These are phyloP conservation scores for Magallana nippona DNA, from an alignment of 2,888 invertebrate species.

Conservation along the genomic window DNA sequence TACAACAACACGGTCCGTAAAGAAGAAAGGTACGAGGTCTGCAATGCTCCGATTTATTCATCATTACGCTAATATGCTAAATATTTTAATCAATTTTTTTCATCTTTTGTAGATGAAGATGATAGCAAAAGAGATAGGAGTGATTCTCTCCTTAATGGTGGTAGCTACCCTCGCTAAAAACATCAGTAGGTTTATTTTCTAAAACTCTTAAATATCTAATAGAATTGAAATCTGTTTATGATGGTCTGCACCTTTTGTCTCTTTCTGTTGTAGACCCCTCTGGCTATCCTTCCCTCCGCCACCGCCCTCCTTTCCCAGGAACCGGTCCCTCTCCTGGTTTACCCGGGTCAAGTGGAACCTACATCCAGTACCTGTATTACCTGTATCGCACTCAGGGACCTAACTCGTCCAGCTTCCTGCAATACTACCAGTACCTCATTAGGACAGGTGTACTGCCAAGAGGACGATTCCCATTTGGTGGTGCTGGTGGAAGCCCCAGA, in stretches of 20 bases:
- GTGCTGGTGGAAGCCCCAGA: background rate
- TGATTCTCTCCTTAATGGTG: background rate
- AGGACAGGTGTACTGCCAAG: background rate
- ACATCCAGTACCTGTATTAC: background rate
- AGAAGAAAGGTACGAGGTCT: background rate
- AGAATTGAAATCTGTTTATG: too few species aligned
- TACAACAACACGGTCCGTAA: background rate
- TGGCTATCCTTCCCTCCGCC: background rate
- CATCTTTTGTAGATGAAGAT: background rate
- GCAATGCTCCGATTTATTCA: background rate
- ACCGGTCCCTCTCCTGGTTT: background rate
- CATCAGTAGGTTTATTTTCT: background rate
- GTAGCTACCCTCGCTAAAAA: background rate
- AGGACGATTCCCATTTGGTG: background rate
- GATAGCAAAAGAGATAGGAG: background rate
- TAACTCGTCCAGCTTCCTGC: conserved; percentile 2
- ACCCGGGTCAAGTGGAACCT: background rate
- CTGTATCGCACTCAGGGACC: conserved; percentile 19
- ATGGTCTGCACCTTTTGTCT: too few species aligned
- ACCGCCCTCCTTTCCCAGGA: background rate
- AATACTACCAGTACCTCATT: background rate
- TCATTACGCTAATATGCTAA: background rate
- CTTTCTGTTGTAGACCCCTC: background rate
- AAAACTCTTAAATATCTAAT: too few species aligned
- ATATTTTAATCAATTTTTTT: background rate